Evolutionary conservation across 1,140 invertebrate species (phyloP), one percentile per base, ranked within the genome.

Genomic region (Theocolax elegans): DNA sequence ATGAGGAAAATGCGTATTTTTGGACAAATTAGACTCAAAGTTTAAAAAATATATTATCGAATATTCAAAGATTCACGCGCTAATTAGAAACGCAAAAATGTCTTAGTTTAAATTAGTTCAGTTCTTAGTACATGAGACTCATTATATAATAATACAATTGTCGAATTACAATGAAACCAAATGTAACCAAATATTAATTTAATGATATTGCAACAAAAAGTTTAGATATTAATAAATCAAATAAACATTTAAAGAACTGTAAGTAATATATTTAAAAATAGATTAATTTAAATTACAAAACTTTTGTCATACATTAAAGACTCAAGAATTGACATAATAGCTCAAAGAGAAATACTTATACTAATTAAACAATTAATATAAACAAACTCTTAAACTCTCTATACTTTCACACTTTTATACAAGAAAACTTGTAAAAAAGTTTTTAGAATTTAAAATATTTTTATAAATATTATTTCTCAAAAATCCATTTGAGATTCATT

Each of bases 401-500:
- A 49, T 48, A 65, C 13, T 56, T 64, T 71, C 53, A 71, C 49
- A 65, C 23, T 12, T 60, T 40, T 58, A 42, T 44, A 17, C 27
- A 46, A 48, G 29, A 21, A 65, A 58, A 58, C 35, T 56, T 38
- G 21, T 64, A 49, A 56, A 71, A 68, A 71, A 48, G 17, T 53
- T 38, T n/a, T n/a, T 17, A 42, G 56, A 15, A 49, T 38, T 58
- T 49, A 58, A 40, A 65, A 65, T 13, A 29, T 49, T 64, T 35
- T 59, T 65, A 48, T 31, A 25, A 71, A 49, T 48, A 42, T 64
- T 49, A 31, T 66, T 65, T 40, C 19, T 66, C 23, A 15, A 71
- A 72, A 53, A 40, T 71, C 68, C 42, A 27, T 15, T 58, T 38
- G 10, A 63, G 27, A 51, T 63, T 46, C 35, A 15, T 21, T 1